Percentiles rank a stretch among this genome's conserved stretches.
Evolutionary conservation across 1,140 invertebrate genomes (phyloP).

Genomic region (Dreissena polymorpha): DNA sequence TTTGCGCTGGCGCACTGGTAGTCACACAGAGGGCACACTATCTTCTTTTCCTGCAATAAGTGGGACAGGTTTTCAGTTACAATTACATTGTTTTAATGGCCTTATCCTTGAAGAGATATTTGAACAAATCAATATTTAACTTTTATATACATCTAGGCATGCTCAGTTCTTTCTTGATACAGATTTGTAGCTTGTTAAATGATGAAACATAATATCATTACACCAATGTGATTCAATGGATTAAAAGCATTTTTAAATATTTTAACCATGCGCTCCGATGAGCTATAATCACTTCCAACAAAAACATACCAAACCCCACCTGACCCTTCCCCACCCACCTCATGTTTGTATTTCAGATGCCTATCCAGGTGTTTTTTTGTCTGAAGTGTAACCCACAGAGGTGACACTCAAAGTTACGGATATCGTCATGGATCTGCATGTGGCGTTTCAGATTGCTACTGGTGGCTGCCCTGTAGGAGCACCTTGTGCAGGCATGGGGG

Average conservation of each 20-base stretch:
- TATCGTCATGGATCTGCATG: slow-evolving; percentile 73
- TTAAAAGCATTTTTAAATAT: too few species aligned
- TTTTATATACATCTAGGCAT: too few species aligned
- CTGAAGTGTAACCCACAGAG: slow-evolving; percentile 71
- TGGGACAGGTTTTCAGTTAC: not conserved
- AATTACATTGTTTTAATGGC: too few species aligned
- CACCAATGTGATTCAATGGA: too few species aligned
- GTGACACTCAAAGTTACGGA: slow-evolving; percentile 69
- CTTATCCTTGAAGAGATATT: too few species aligned
- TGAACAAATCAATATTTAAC: too few species aligned
- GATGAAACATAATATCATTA: too few species aligned
- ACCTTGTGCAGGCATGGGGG: slow-evolving; percentile 69
- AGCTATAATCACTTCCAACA: not conserved
- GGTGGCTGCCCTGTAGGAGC: slow-evolving; percentile 73
- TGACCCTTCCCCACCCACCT: slow-evolving; percentile 63
- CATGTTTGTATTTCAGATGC: slow-evolving; percentile 77
- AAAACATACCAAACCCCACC: not conserved
- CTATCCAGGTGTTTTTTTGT: slow-evolving; percentile 78
- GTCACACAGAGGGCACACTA: slow-evolving; percentile 76
- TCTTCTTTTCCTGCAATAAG: slow-evolving; percentile 72
- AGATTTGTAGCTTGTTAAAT: too few species aligned
- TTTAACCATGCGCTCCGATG: too few species aligned
- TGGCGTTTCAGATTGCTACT: slow-evolving; percentile 78
- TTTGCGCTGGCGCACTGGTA: slow-evolving; percentile 77
- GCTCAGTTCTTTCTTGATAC: too few species aligned